A percentile compares a stretch with the other conserved stretches of the same genome.
Conservation (phyloP, 2,113 vertebrate species). For the Tringa solitaria region DNA sequence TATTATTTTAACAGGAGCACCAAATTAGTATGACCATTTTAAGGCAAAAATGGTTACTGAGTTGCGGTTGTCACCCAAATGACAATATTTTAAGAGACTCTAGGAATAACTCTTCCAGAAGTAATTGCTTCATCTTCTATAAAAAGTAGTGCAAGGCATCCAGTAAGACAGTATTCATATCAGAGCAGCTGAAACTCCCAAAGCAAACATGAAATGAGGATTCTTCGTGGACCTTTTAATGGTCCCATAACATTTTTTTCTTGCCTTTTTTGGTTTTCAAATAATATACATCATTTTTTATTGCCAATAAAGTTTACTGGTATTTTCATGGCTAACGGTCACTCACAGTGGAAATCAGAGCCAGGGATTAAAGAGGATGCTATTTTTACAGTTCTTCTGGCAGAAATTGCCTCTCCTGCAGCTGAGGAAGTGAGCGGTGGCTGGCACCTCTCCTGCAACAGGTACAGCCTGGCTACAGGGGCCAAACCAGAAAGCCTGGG, state of each 20-base stretch:
- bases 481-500: not conserved
- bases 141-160: not conserved
- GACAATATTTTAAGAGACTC: constrained; percentile 7
- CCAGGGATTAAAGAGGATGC: not conserved
- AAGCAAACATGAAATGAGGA: constrained; percentile 10
- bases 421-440: not conserved
- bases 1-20: not conserved
- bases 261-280: constrained; percentile 32
- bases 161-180: not conserved
- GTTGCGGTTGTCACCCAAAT: not conserved
- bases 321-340: constrained; percentile 8
- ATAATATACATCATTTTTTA: not conserved
- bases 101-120: constrained; percentile 23
- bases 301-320: not conserved
- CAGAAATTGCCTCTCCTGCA: not conserved
- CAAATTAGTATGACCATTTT: not conserved
- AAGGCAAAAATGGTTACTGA: not conserved
- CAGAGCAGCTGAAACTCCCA: constrained; percentile 20
- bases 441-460: not conserved
- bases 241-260: not conserved
- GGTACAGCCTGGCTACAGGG: not conserved
- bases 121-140: constrained; percentile 46
- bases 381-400: constrained; percentile 11
- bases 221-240: not conserved
- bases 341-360: not conserved